A percentile compares a stretch with the other conserved stretches of the same genome.
Conservation (phyloP, 2,113 vertebrate species). For the human region DNA sequence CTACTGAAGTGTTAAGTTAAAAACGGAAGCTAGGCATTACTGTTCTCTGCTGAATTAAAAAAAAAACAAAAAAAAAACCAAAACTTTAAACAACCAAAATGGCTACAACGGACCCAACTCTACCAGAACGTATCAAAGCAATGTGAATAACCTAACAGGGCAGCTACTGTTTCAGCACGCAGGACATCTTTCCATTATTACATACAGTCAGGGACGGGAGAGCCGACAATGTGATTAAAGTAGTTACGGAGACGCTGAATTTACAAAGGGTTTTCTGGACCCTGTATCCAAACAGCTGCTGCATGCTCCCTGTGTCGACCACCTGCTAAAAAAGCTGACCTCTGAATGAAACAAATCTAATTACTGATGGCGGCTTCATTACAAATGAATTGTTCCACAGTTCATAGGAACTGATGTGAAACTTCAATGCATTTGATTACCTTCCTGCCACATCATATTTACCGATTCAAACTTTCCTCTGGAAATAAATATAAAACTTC, state of each 20-base stretch:
- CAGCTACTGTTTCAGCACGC: neutral
- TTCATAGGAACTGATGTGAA: conserved; percentile 62
- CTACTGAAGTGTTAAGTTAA: conserved; percentile 55
- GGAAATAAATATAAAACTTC: conserved; percentile 67
- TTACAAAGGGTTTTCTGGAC: conserved; percentile 57
- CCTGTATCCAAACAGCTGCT: conserved; percentile 18
- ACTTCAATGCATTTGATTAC: conserved; percentile 71
- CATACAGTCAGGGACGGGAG: conserved; percentile 1
- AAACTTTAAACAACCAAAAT: neutral
- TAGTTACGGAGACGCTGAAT: neutral
- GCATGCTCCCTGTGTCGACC: neutral
- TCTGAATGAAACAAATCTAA: conserved; percentile 75
- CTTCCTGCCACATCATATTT: conserved; percentile 63
- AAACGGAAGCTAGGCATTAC: conserved; percentile 47
- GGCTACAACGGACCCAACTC: conserved; percentile 39
- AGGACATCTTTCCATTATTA: conserved; percentile 40
- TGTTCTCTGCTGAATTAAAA: conserved; percentile 14
- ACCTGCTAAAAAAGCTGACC: conserved; percentile 81
- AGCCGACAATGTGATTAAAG: conserved; percentile 40
- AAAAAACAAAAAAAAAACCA: neutral
- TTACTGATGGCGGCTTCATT: conserved; percentile 57
- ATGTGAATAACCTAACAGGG: neutral
- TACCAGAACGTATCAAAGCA: neutral
- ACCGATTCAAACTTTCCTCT: conserved; percentile 62
- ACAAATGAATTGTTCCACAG: conserved; percentile 76